A percentile compares a stretch with the other conserved stretches of the same genome.
phyloP scores from a whole-genome alignment of 2,797 vertebrate genomes.

The Pseudomugil gertrudae region DNA sequence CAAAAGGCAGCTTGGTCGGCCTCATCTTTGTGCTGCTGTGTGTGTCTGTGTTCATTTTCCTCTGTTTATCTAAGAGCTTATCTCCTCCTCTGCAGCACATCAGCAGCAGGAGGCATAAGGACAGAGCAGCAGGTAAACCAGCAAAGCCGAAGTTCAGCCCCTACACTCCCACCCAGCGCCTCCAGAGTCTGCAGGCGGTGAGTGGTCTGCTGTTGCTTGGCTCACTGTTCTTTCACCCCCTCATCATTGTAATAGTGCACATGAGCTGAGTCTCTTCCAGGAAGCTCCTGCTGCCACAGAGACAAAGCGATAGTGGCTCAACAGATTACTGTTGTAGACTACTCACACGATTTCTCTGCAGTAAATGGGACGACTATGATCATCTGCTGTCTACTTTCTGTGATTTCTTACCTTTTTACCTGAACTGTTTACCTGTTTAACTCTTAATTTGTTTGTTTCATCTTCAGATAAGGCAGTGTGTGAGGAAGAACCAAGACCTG shows the following conservation, averaged over 20 bases:
- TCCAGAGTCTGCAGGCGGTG: constrained; percentile 89
- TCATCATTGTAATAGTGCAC: constrained; percentile 39
- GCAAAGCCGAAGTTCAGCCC: constrained; percentile 98
- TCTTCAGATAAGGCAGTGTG: constrained; percentile 86
- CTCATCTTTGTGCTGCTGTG: constrained; percentile 2
- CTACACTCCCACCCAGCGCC: constrained; percentile 89
- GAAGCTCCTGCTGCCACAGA: constrained; percentile 33
- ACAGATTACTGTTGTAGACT: too few species aligned
- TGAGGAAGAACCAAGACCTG: constrained; percentile 87
- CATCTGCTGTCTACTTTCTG: not conserved
- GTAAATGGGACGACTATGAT: constrained; percentile 5
- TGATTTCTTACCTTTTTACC: constrained; percentile 5
- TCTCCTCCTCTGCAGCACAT: constrained; percentile 88
- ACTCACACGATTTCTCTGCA: constrained; percentile 17
- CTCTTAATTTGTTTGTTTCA: constrained; percentile 30
- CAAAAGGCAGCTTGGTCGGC: not conserved
- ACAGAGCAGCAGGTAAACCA: constrained; percentile 96
- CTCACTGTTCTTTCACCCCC: constrained; percentile 16
- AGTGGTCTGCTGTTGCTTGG: constrained; percentile 67
- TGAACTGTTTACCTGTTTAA: constrained; percentile 3
- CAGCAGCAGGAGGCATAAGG: constrained; percentile 98
- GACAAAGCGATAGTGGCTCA: not conserved
- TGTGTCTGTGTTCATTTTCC: constrained; percentile 10
- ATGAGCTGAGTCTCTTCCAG: constrained; percentile 32
- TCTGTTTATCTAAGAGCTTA: constrained; percentile 11